phyloP scores from a whole-genome alignment of 2,888 invertebrate species.

The Agrochola lychnidis region DNA sequence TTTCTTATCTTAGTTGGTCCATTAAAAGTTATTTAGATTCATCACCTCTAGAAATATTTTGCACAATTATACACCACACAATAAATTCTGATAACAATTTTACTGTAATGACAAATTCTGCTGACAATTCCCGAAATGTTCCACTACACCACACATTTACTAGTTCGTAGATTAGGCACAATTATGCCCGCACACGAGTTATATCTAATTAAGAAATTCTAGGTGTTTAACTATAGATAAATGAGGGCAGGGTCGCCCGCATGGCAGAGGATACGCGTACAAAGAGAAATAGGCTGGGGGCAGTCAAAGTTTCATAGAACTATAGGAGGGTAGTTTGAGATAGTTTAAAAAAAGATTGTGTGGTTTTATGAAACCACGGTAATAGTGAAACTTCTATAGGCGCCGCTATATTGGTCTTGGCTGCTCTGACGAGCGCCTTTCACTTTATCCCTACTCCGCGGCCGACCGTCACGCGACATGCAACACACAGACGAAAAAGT shows the following conservation, averaged over 20 bases:
- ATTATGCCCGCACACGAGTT: constrained; percentile 24
- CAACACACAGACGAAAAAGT: too few relatives aligned
- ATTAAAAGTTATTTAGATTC: too few relatives aligned
- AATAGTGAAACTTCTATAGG: too few relatives aligned
- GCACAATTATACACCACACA: neutral
- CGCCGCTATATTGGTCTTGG: too few relatives aligned
- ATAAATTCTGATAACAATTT: neutral
- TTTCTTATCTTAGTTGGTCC: too few relatives aligned
- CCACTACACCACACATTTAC: neutral
- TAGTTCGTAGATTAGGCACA: constrained; percentile 19
- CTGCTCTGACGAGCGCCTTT: too few relatives aligned
- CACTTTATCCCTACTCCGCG: too few relatives aligned
- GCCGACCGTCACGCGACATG: too few relatives aligned
- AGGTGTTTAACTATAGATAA: constrained; percentile 1
- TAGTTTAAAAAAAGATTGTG: too few relatives aligned
- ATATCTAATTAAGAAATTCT: constrained; percentile 25
- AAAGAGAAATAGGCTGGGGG: neutral
- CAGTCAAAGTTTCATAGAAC: neutral
- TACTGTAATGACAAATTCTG: neutral
- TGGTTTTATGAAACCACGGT: too few relatives aligned
- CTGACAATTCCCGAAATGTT: neutral
- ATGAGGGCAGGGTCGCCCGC: constrained; percentile 41
- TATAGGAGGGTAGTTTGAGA: neutral
- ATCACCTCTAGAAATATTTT: neutral
- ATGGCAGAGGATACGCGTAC: neutral